These are phyloP conservation scores for Bergia puertoricense DNA, from an alignment of 92 coral and sea anemone genomes.

Conservation along the genomic window DNA sequence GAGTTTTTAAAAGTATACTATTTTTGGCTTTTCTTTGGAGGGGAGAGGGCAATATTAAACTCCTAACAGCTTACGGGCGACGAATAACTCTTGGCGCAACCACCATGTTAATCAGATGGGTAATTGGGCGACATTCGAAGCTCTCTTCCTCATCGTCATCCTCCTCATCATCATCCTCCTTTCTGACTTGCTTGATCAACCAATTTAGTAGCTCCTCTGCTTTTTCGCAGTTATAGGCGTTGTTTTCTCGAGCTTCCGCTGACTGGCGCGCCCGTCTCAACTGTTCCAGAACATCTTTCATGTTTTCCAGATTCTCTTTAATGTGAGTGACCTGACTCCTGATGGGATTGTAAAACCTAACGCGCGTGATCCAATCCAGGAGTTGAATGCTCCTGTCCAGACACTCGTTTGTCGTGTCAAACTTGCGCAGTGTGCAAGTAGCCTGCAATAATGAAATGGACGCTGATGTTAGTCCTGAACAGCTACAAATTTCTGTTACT, in stretches of 20 bases:
- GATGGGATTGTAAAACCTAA: not conserved
- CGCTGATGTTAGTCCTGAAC: not conserved
- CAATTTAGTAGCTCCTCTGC: not conserved
- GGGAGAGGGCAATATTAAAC: no score
- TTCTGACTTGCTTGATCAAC: not conserved
- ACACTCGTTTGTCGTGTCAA: not conserved
- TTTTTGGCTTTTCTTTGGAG: no score
- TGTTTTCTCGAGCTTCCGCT: not conserved
- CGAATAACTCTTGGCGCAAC: constrained; percentile 11
- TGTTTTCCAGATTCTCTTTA: not conserved
- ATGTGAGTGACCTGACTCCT: not conserved
- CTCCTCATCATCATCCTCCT: not conserved
- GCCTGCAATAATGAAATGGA: not conserved
- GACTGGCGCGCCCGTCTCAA: constrained; percentile 4
- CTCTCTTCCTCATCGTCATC: not conserved
- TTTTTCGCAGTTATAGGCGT: not conserved
- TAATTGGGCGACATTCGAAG: constrained; percentile 4
- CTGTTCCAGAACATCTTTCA: not conserved
- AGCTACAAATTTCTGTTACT: not conserved
- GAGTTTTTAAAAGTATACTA: no score
- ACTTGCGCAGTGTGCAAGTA: not conserved
- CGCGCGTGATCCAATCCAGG: not conserved
- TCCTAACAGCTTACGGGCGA: not conserved
- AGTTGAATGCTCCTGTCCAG: not conserved
- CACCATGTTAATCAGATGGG: constrained; percentile 9